phyloP scores from a whole-genome alignment of 2,113 vertebrate genomes.

The Pygoscelis antarcticus region DNA sequence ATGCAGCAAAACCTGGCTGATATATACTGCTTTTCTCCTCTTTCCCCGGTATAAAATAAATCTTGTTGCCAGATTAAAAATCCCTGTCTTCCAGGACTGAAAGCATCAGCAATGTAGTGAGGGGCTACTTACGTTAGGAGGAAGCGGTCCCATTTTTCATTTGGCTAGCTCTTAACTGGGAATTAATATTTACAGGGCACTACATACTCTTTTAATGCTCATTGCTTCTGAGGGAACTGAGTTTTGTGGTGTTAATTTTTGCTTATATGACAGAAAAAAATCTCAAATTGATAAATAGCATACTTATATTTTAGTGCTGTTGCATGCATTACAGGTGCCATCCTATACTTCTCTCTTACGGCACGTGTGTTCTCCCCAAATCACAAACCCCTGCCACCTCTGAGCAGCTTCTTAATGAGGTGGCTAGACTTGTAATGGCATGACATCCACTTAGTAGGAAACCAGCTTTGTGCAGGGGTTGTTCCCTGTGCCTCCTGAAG shows the following conservation, averaged over 20 bases:
- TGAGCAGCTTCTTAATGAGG: not conserved
- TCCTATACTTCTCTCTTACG: not conserved
- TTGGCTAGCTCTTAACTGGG: not conserved
- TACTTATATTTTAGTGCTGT: not conserved
- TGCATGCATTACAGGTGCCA: not conserved
- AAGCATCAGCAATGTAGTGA: not conserved
- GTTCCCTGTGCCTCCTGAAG: not conserved
- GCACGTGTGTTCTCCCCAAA: not conserved
- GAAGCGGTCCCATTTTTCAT: not conserved
- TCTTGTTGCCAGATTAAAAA: not conserved
- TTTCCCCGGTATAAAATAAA: not conserved
- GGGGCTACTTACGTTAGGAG: not conserved
- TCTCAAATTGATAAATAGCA: not conserved
- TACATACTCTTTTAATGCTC: not conserved
- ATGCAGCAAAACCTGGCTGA: not conserved
- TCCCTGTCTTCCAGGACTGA: not conserved
- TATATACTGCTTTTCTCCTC: not conserved
- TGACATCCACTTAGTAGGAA: not conserved
- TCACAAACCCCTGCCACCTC: not conserved
- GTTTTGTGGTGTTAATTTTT: not conserved
- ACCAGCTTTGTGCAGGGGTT: not conserved
- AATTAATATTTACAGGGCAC: not conserved
- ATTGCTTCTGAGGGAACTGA: not conserved
- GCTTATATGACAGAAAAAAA: not conserved
- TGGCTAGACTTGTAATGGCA: not conserved